Evolutionary conservation across 1,140 invertebrate genomes (phyloP).

Genomic region (Lepidurus apus): DNA sequence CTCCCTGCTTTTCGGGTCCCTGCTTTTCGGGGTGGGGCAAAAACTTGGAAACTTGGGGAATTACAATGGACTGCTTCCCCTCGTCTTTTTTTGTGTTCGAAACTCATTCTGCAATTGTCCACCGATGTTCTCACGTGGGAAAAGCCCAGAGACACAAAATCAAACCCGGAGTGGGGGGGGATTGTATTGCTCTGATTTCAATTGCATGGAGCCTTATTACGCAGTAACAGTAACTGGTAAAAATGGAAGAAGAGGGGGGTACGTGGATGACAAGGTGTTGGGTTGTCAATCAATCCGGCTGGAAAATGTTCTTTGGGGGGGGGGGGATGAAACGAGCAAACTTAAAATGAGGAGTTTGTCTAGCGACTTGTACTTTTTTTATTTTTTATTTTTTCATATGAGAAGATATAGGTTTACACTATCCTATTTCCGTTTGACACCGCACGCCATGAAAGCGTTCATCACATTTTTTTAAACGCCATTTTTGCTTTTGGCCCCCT

Average conservation of each 20-base stretch:
- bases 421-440: slow-evolving; percentile 14
- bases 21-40: not conserved
- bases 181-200: not conserved
- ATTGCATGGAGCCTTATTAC: not conserved
- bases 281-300: not conserved
- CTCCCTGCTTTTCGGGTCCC: not conserved
- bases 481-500: not conserved
- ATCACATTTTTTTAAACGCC: not conserved
- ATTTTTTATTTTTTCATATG: slow-evolving; percentile 1
- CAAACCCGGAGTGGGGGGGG: not conserved
- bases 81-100: not conserved
- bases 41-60: not conserved
- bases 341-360: not conserved
- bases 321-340: too few relatives aligned
- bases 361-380: not conserved
- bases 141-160: not conserved
- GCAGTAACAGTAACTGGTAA: not conserved
- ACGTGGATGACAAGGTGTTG: not conserved
- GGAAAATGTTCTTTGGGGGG: not conserved
- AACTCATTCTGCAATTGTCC: not conserved
- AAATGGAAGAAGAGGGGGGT: not conserved
- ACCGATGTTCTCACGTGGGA: slow-evolving; percentile 13
- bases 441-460: slow-evolving; percentile 12
- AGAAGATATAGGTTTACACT: slow-evolving; percentile 5
- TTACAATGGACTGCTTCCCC: not conserved